Conservation (phyloP, 2,888 invertebrate genomes). For the Hofmannophila pseudospretella region DNA sequence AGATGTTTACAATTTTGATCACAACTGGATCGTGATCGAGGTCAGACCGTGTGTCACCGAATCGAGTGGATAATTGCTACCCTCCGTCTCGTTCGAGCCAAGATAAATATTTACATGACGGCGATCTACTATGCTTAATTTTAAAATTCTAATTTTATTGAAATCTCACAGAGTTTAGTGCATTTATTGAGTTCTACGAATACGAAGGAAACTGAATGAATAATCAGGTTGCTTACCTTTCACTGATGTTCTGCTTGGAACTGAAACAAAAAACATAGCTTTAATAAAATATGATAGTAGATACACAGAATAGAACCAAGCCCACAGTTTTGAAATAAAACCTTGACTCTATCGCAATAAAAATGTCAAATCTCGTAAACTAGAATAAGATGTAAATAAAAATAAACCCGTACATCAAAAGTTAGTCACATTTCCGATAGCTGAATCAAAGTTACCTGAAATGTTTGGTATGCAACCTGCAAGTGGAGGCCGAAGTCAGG, state of each 20-base stretch:
- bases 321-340: no score
- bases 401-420: constrained; percentile 6
- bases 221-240: constrained; percentile 1
- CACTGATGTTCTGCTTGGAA: background rate
- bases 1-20: no score
- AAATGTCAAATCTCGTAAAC: background rate
- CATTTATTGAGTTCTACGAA: constrained; percentile 14
- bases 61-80: constrained; percentile 52
- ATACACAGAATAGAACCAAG: no score
- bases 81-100: constrained; percentile 25
- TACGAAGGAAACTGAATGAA: background rate
- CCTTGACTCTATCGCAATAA: no score
- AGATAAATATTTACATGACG: constrained; percentile 59
- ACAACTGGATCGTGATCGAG: no score
- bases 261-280: constrained; percentile 3
- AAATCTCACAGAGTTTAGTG: constrained; percentile 25
- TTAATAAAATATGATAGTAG: no score
- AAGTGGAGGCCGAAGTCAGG: constrained; percentile 31
- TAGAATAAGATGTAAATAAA: background rate
- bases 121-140: constrained; percentile 47
- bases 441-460: constrained; percentile 41
- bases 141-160: constrained; percentile 66
- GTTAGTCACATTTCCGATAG: constrained; percentile 24
- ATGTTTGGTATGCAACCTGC: constrained; percentile 37
- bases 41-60: constrained; percentile 13